Evolutionary conservation across 2,888 invertebrate species (phyloP), one percentile per base, ranked within the genome.

Genomic region (Watsonalla cultraria): DNA sequence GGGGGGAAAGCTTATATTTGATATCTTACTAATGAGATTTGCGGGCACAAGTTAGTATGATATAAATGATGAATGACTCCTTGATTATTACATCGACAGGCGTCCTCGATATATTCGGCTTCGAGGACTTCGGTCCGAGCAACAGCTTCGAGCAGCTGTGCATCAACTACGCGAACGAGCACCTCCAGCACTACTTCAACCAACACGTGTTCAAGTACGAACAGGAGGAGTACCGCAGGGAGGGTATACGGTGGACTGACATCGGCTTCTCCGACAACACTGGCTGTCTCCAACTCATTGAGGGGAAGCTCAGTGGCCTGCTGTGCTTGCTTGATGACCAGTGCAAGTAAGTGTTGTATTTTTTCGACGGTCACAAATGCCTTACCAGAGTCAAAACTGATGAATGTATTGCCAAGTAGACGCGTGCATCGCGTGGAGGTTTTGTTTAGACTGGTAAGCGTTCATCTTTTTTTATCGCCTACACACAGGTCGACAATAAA

Each of bases 161-260:
- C 86, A 98, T 99, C 70, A 99, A 99, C 92, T 98, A 97, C 84
- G 98, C 98, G 14, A 99, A 99, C 84, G 98, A 99, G 85, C 98
- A 98, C 85, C 92, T 99, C 51, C 98, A 99, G 89, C 97, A 97
- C 85, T 98, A 98, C 84, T 99, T 99, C 91, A 98, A 98, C 92
- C 97, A 98, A 86, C 98, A 99, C 82, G 98, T 99, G 68, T 99
- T 99, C 90, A 98, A 98, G 88, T 98, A 98, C 76, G 98, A 98
- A 79, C 96, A 98, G 92, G 97, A 98, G 82, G 98, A 98, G 86
- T 99, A 98, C 81, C 92, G 96, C 68, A 93, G 97, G 60, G 98
- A 98, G 86, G 97, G 97, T 33, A 98, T 98, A 59, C 93, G 95
- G 63, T 98, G 98, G 98, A 97, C 96, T 58, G 97, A 98, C 79